Evolutionary conservation across 2,113 vertebrate genomes (phyloP), one percentile per base, ranked within the genome.

Genomic region (Edolisoma coerulescens): DNA sequence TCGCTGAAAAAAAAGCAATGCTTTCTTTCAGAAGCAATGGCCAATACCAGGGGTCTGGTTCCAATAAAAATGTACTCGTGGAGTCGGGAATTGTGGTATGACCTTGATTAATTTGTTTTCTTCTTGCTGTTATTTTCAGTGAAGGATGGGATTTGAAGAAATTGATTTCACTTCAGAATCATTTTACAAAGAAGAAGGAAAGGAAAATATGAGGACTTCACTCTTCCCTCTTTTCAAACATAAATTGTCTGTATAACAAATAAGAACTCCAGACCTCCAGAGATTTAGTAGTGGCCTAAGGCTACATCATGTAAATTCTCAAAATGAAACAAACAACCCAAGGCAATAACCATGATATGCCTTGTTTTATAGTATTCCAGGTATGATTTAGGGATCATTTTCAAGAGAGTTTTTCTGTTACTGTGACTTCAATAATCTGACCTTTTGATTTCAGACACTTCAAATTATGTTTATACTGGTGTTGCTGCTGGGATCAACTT

Each of bases 111-210:
- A 67, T n/a, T 56, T 19, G 19, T 54, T 60, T 94, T 53, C 28
- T 83, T 61, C 26, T 5, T 89, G 30, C 35, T 95, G 20, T 64
- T 90, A 35, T 93, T 84, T 96, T 56, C 83, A 97, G 97, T 96
- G 89, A 82, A 27, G 24, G 65, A 79, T n/a, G 84, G 4, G 11
- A 45, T 73, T 84, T 76, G 26, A 73, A 81, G 79, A 52, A 91
- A 60, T 5, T 97, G 91, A 97, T 75, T 80, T 75, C 26, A 33
- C 37, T 89, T 89, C 35, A 50, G 80, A 60, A 56, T 84, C 6
- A 28, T 84, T 84, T 79, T 71, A 71, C 23, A 41, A 37, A 60
- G 33, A 78, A 54, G 70, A 87, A 70, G 63, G 50, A 78, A 52
- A 71, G 33, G 20, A 68, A 63, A 80, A 49, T 16, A 20, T 11